Percentiles rank a stretch among this genome's conserved stretches.
These are phyloP conservation scores for Sinocyclocheilus rhinocerous DNA, from an alignment of 2,113 vertebrate species.

Conservation along the genomic window DNA sequence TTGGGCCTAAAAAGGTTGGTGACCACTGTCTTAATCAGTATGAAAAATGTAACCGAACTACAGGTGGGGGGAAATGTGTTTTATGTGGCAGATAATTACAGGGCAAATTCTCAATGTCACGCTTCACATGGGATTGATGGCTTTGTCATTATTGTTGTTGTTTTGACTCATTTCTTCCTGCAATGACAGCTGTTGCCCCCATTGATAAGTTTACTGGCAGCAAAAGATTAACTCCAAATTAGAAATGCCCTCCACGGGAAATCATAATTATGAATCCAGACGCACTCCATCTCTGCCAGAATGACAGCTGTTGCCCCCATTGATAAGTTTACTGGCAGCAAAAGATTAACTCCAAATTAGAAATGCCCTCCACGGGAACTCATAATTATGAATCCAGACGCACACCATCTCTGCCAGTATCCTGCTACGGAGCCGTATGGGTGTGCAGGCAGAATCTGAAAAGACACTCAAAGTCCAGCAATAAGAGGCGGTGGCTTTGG, in stretches of 20 bases:
- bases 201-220: conserved; percentile 68
- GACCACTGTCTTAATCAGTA: neutral
- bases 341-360: conserved; percentile 63
- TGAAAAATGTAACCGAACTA: neutral
- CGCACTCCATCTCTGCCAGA: too few species aligned
- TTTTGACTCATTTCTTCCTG: conserved; percentile 44
- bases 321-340: conserved; percentile 68
- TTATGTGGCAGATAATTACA: conserved; percentile 43
- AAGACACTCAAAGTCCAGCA: neutral
- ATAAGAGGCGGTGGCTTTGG: neutral
- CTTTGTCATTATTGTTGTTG: conserved; percentile 44
- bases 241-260: too few species aligned
- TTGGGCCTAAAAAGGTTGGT: too few species aligned
- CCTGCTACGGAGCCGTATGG: conserved; percentile 16
- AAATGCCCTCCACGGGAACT: conserved; percentile 62
- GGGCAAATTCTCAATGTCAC: conserved; percentile 39
- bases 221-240: conserved; percentile 65
- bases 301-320: conserved; percentile 62
- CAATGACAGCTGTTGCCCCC: conserved; percentile 61
- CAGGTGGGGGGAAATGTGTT: conserved; percentile 16
- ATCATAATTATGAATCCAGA: too few species aligned
- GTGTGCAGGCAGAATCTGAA: conserved; percentile 26
- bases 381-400: conserved; percentile 62
- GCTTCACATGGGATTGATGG: conserved; percentile 28
- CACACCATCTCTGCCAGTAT: conserved; percentile 18